Evolutionary conservation across 2,888 invertebrate species (phyloP), one percentile per base, ranked within the genome.

Genomic region (Dicyrtomina minuta): DNA sequence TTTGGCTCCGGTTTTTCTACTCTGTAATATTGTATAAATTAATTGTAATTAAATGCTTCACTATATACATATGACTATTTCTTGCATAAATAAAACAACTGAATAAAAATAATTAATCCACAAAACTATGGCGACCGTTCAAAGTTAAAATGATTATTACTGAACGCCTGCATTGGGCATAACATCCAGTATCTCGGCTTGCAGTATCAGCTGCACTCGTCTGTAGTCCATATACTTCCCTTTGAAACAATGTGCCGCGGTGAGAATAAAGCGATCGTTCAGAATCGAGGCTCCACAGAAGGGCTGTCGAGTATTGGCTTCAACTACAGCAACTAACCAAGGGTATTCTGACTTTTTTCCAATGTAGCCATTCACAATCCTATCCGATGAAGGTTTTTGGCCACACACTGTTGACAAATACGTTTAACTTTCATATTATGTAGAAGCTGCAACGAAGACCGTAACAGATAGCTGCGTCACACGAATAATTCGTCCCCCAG

Each of bases 251-350:
- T 64, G 70, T 13, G 71, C 71, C 13, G 71, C 71, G 4, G 71
- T 71, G 10, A 71, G 51, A 27, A 71, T 68, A 41, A 68, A 71
- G 17, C 49, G 12, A 33, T 68, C 53, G 49, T 71, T 71, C 39
- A 71, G 41, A 15, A 71, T 64, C 2, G 68, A 66, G 27, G 58
- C 70, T 2, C 70, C 70, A 41, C 77, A 77, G 53, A 75, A 77
- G 13, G 76, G 76, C 26, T 72, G 73, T n/a, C 74, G 56, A 0
- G 74, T 76, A 1, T 73, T 51, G 0, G 75, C 68, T 56, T 76
- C 73, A 10, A 77, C 77, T 2, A 74, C 22, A 1, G 77, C 77
- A 10, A 73, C 75, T 0, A 77, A 20, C 77, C 77, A 77, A 8
- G 77, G 77, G 53, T 68, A 75, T 39, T 77, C 77, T 12, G 70